Conservation (phyloP, 1,140 invertebrate genomes). For the Caerostris darwini region DNA sequence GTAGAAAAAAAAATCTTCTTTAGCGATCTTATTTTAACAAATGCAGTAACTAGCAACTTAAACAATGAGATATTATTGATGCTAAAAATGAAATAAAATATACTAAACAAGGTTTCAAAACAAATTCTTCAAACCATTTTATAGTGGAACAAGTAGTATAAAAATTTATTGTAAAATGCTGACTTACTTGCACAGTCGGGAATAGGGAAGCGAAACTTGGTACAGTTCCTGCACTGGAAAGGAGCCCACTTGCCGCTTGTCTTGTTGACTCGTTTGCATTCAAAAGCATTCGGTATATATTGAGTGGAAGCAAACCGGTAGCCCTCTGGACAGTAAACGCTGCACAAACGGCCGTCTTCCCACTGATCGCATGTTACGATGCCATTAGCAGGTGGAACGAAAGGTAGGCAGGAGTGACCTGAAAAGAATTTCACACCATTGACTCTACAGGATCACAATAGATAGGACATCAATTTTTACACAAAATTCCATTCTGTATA, state of each 20-base stretch:
- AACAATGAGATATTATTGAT: no score
- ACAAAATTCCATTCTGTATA: no score
- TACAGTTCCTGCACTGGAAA: background rate
- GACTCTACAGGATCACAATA: no score
- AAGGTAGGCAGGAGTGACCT: slow-evolving; percentile 87
- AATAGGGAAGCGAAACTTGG: slow-evolving; percentile 54
- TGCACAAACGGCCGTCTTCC: slow-evolving; percentile 86
- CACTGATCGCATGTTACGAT: slow-evolving; percentile 55
- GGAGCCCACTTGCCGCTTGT: slow-evolving; percentile 14
- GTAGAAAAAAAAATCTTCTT: no score
- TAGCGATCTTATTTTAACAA: no score
- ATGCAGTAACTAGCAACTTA: no score
- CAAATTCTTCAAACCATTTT: background rate
- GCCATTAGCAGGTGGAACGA: slow-evolving; percentile 64
- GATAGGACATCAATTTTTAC: no score
- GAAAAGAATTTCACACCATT: slow-evolving; percentile 83
- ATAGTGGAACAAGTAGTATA: background rate
- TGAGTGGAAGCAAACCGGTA: slow-evolving; percentile 85
- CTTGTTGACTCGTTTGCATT: background rate
- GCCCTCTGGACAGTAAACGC: slow-evolving; percentile 96
- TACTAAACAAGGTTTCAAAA: background rate
- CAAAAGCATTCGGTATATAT: slow-evolving; percentile 10
- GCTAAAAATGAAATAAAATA: no score
- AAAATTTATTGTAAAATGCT: background rate
- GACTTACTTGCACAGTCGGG: slow-evolving; percentile 78